These are phyloP conservation scores for Philhelius pedissequus DNA, from an alignment of 2,888 invertebrate genomes.

Conservation along the genomic window DNA sequence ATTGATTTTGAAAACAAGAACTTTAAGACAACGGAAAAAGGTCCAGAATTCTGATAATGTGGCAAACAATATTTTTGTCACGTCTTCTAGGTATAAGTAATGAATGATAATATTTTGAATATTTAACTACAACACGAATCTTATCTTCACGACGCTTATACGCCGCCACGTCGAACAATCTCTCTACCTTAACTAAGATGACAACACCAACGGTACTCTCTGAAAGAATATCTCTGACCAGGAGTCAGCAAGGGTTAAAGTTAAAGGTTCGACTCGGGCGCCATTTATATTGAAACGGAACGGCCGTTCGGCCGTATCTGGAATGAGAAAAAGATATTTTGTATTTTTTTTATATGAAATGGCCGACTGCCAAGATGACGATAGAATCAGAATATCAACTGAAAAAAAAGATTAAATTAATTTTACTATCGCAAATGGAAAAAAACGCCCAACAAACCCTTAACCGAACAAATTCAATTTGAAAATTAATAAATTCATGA, in stretches of 20 bases:
- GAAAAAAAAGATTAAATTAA: constrained; percentile 52
- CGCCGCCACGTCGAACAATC: background rate
- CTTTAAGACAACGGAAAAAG: constrained; percentile 37
- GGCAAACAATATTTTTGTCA: constrained; percentile 64
- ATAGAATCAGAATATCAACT: constrained; percentile 31
- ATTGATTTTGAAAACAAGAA: background rate
- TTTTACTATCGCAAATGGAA: constrained; percentile 25
- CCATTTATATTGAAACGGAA: constrained; percentile 12
- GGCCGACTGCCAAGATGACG: background rate
- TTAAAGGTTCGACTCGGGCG: constrained; percentile 31
- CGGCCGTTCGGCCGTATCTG: no score
- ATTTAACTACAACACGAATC: constrained; percentile 60
- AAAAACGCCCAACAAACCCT: constrained; percentile 1
- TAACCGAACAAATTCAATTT: background rate
- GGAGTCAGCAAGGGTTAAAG: background rate
- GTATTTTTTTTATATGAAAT: background rate
- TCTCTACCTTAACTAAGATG: background rate
- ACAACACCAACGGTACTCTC: background rate
- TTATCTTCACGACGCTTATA: constrained; percentile 46
- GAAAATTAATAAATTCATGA: background rate
- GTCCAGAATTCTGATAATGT: constrained; percentile 55
- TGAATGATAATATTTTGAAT: constrained; percentile 69
- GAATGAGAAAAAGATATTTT: background rate
- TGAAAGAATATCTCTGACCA: background rate
- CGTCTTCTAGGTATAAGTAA: constrained; percentile 66